Evolutionary conservation across 2,113 vertebrate genomes (phyloP), one percentile per base, ranked within the genome.

Genomic region (Ammodytes marinus): DNA sequence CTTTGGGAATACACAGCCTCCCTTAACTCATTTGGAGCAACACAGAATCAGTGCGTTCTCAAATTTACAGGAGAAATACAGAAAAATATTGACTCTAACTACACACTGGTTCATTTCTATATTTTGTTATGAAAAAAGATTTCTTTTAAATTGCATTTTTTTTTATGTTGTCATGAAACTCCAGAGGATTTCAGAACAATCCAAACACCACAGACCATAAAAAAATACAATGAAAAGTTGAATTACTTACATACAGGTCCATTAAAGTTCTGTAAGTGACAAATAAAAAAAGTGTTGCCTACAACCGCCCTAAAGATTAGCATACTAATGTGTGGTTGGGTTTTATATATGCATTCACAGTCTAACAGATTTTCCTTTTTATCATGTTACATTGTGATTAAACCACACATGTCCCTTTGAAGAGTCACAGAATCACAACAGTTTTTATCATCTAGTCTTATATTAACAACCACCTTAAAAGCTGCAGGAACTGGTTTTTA

Each of bases 1-100:
- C 39, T 66, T 39, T 46, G 47, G 35, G 61, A 66, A 75, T 72
- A 61, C 42, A 72, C 68, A 57, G 54, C 17, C 55, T 63, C 49
- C 50, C 35, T 46, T 11, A 55, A 61, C 49, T 64, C n/a, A 57
- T 70, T 74, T 61, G 42, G 27, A 13, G 65, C 6, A 40, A 49
- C 45, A 49, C 46, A 4, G 53, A 72, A 73, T 42, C 45, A 57
- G 7, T 47, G 5, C 12, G 7, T 58, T 6, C 12, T 57, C 49
- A 49, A n/a, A 60, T 73, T 5, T 42, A 83, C 46, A 50, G n/a
- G 10, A 54, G 27, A 66, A 43, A n/a, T 54, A n/a, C 11, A 57
- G 14, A 17, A 15, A 37, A 77, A 57, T 59, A 71, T 72, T 54
- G 8, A 77, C 42, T 50, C n/a, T 6, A 46, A 27, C 17, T 35